These are phyloP conservation scores for Petrophora chlorosata DNA, from an alignment of 2,888 invertebrate species.

Conservation along the genomic window DNA sequence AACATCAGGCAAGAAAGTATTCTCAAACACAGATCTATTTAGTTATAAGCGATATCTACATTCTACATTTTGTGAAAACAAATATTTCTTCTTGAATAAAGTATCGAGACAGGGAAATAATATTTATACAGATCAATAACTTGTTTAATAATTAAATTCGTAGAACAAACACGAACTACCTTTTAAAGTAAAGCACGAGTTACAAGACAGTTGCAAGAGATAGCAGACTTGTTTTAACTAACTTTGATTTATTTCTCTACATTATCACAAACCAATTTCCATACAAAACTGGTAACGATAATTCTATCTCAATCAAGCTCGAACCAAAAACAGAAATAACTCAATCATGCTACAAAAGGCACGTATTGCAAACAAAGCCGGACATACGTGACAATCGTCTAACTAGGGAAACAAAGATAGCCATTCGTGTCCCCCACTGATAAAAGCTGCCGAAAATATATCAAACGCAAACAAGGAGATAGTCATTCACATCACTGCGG, in stretches of 20 bases:
- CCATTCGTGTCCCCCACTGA: no score
- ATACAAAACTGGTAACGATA: no score
- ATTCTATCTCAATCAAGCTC: slow-evolving; percentile 13
- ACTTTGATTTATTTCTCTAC: slow-evolving; percentile 3
- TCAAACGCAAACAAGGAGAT: neutral
- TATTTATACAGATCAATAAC: no score
- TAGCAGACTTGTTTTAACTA: neutral
- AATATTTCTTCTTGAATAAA: no score
- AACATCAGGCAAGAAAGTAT: no score
- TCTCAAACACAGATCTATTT: no score
- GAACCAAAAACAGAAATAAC: neutral
- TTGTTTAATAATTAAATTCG: no score
- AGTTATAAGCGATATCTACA: no score
- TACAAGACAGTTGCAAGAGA: neutral
- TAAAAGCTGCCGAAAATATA: no score
- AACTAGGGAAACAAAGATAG: slow-evolving; percentile 3
- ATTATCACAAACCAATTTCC: neutral
- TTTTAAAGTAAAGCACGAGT: neutral
- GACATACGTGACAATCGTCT: slow-evolving; percentile 12
- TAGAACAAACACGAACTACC: neutral
- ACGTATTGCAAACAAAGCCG: slow-evolving; percentile 14
- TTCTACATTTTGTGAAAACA: no score
- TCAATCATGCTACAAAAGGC: neutral
- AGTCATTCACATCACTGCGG: neutral
- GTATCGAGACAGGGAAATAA: no score